Evolutionary conservation across 2,113 vertebrate genomes (phyloP).

Genomic region (Collichthys lucidus): DNA sequence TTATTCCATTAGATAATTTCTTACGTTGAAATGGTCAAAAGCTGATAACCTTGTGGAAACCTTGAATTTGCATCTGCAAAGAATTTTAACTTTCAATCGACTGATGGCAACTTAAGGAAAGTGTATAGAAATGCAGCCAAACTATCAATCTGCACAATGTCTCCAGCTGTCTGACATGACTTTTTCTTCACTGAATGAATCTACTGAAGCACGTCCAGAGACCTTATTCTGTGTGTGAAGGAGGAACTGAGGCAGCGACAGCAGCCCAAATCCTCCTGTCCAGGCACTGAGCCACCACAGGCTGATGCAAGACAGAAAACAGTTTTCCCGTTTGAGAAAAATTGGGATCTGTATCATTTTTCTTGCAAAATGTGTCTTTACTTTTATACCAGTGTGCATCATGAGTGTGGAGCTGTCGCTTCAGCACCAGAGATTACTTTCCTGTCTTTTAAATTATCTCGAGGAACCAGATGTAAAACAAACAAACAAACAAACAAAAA

Average conservation of each 20-base stretch:
- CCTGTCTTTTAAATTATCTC: background rate
- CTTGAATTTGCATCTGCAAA: background rate
- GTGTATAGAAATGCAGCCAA: too few relatives aligned
- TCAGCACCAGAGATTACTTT: conserved; percentile 40
- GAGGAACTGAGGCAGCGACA: conserved; percentile 23
- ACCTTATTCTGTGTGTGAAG: conserved; percentile 22
- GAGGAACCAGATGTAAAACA: background rate
- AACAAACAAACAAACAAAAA: too few relatives aligned
- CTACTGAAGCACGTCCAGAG: background rate
- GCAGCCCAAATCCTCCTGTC: conserved; percentile 44
- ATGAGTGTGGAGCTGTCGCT: conserved; percentile 51
- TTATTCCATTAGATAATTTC: background rate
- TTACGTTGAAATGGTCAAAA: background rate
- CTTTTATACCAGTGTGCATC: background rate
- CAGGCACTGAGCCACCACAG: conserved; percentile 37
- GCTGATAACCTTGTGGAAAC: background rate
- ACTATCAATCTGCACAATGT: background rate
- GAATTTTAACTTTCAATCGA: background rate
- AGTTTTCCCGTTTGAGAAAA: background rate
- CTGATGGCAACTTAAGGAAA: background rate
- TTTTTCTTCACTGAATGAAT: background rate
- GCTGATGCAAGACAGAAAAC: conserved; percentile 18
- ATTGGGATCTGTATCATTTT: background rate
- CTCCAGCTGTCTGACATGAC: background rate
- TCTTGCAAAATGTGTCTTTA: background rate